phyloP scores from a whole-genome alignment of 2,113 vertebrate species.

The Azemiops feae region DNA sequence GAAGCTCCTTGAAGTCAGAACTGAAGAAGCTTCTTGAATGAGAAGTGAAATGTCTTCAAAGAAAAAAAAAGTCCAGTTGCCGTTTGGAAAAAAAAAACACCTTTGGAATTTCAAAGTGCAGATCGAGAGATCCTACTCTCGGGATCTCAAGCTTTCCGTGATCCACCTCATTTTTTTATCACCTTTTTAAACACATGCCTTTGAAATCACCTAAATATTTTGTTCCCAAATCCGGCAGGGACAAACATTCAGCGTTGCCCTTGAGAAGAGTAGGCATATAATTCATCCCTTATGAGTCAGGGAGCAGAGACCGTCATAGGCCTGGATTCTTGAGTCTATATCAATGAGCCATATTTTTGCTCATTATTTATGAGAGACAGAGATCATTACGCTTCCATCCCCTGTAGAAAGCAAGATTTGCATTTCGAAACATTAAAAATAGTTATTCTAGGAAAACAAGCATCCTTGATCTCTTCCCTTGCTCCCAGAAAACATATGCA shows the following conservation, averaged over 20 bases:
- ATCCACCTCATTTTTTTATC: not conserved
- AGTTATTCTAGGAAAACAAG: not conserved
- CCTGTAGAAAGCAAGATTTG: slow-evolving; percentile 53
- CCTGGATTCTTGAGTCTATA: slow-evolving; percentile 32
- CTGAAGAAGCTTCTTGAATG: too few relatives aligned
- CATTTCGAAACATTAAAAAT: slow-evolving; percentile 40
- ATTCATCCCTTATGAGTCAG: slow-evolving; percentile 32
- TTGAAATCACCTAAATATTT: not conserved
- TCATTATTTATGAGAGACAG: slow-evolving; percentile 45
- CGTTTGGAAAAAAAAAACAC: too few relatives aligned
- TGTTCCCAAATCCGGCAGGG: not conserved
- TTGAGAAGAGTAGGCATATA: slow-evolving; percentile 41
- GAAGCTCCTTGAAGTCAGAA: too few relatives aligned
- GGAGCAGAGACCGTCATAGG: slow-evolving; percentile 41
- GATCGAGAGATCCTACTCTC: too few relatives aligned
- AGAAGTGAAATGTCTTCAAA: too few relatives aligned
- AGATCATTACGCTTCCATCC: slow-evolving; percentile 38
- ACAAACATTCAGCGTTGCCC: not conserved
- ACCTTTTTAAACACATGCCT: not conserved
- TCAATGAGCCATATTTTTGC: slow-evolving; percentile 53
- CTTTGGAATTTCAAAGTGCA: too few relatives aligned
- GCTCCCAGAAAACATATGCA: slow-evolving; percentile 23
- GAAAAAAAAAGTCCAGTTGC: too few relatives aligned
- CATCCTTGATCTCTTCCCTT: not conserved
- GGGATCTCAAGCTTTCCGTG: not conserved